These are phyloP conservation scores for Globodera rostochiensis DNA, from an alignment of 1,140 invertebrate genomes.

Conservation along the genomic window DNA sequence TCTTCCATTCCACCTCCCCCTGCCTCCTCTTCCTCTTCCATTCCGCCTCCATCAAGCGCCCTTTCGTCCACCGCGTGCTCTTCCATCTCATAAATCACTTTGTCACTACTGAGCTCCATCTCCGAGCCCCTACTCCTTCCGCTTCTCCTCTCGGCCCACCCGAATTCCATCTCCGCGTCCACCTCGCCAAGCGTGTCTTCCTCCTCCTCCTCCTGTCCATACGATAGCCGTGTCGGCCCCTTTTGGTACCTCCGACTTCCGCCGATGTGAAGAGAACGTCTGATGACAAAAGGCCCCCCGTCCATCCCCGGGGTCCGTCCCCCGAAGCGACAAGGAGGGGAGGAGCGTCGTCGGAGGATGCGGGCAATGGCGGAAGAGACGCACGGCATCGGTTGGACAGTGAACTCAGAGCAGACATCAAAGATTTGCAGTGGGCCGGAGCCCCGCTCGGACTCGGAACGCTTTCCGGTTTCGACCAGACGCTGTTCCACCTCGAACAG, in stretches of 20 bases:
- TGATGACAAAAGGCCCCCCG: background rate
- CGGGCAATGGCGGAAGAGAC: background rate
- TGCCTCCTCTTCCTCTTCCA: no score
- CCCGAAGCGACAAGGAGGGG: background rate
- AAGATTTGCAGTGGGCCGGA: constrained; percentile 2
- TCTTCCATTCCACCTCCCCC: background rate
- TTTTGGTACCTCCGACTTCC: constrained; percentile 5
- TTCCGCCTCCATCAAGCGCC: no score
- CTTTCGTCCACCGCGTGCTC: background rate
- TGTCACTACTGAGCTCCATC: background rate
- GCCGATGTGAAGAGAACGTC: constrained; percentile 7
- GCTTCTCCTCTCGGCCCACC: background rate
- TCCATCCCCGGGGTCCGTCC: background rate
- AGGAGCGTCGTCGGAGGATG: constrained; percentile 20
- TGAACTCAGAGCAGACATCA: constrained; percentile 26
- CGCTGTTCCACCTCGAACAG: constrained; percentile 51
- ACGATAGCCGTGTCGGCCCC: background rate
- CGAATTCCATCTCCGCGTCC: constrained; percentile 15
- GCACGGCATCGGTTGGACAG: background rate
- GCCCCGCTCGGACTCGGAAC: constrained; percentile 4
- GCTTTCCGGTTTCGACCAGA: constrained; percentile 41
- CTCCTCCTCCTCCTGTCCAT: background rate
- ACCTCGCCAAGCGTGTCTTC: constrained; percentile 4
- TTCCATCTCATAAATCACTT: constrained; percentile 3
- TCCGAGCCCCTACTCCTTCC: background rate